Evolutionary conservation across 2,888 invertebrate species (phyloP).

Genomic region (Drosophila meridionalis): DNA sequence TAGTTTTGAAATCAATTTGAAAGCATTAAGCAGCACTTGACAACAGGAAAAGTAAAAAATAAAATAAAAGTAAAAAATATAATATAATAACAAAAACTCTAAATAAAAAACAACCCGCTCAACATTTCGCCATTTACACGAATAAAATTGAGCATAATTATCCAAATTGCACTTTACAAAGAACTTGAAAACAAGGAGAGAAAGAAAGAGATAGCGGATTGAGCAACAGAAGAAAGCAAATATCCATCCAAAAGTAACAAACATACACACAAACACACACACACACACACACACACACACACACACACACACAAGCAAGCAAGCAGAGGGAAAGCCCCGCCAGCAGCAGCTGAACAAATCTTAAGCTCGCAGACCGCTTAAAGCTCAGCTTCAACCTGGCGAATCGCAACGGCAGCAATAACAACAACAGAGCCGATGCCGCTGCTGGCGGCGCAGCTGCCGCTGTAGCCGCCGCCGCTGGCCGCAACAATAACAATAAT

Average conservation of each 20-base stretch:
- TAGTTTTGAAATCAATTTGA: slow-evolving; percentile 58
- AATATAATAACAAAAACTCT: slow-evolving; percentile 12
- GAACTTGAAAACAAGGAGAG: slow-evolving; percentile 8
- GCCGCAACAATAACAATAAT: slow-evolving; percentile 60
- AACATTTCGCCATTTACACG: slow-evolving; percentile 75
- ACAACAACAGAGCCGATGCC: slow-evolving; percentile 72
- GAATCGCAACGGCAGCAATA: slow-evolving; percentile 77
- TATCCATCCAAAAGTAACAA: slow-evolving; percentile 66
- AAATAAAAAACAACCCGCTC: slow-evolving; percentile 46
- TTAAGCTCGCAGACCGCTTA: slow-evolving; percentile 30
- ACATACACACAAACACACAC: neutral
- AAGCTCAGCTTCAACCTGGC: slow-evolving; percentile 75
- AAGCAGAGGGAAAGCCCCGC: slow-evolving; percentile 14
- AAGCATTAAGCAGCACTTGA: slow-evolving; percentile 47
- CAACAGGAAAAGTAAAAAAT: slow-evolving; percentile 17
- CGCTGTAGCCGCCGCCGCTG: slow-evolving; percentile 59
- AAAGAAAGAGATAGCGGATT: slow-evolving; percentile 8
- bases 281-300: neutral
- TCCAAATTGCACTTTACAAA: slow-evolving; percentile 60
- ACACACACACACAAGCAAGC: neutral
- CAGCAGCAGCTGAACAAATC: slow-evolving; percentile 31
- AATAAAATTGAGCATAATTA: slow-evolving; percentile 55
- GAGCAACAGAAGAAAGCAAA: slow-evolving; percentile 29
- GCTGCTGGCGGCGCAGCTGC: slow-evolving; percentile 66
- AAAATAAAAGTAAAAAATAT: slow-evolving; percentile 12